phyloP scores from a whole-genome alignment of 1,140 invertebrate species.

The Drosophila baimaii region DNA sequence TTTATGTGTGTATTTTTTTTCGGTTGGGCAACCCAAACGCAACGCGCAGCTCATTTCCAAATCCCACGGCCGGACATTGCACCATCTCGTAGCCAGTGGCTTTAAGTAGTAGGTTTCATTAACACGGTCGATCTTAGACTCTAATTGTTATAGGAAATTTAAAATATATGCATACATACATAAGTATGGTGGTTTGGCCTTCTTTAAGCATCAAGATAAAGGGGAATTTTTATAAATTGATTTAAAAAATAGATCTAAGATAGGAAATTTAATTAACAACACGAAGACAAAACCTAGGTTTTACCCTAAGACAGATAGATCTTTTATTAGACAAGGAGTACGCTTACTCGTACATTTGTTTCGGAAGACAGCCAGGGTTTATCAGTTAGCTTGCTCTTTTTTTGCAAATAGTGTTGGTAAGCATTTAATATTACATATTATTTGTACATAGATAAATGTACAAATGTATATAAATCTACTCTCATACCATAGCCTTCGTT shows the following conservation, averaged over 20 bases:
- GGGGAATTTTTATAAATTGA: too few species aligned
- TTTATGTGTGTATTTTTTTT: slow-evolving; percentile 31
- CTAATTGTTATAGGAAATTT: background rate
- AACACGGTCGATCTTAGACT: slow-evolving; percentile 10
- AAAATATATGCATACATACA: too few species aligned
- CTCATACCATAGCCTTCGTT: background rate
- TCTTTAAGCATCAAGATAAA: too few species aligned
- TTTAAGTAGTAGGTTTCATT: slow-evolving; percentile 26
- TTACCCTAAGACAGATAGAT: too few species aligned
- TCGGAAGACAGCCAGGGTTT: background rate
- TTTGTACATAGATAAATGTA: background rate
- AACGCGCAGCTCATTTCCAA: slow-evolving; percentile 34
- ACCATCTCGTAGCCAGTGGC: slow-evolving; percentile 13
- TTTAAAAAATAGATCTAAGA: too few species aligned
- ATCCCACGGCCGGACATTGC: slow-evolving; percentile 43
- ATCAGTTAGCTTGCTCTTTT: background rate
- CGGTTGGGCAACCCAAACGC: slow-evolving; percentile 37
- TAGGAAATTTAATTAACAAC: too few species aligned
- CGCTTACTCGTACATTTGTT: background rate
- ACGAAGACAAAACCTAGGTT: too few species aligned
- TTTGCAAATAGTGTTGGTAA: too few species aligned
- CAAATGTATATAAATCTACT: too few species aligned
- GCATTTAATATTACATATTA: background rate
- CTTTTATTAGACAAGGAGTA: too few species aligned
- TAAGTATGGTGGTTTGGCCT: too few species aligned